Evolutionary conservation across 2,797 vertebrate genomes (phyloP).

Genomic region (Echiichthys vipera): DNA sequence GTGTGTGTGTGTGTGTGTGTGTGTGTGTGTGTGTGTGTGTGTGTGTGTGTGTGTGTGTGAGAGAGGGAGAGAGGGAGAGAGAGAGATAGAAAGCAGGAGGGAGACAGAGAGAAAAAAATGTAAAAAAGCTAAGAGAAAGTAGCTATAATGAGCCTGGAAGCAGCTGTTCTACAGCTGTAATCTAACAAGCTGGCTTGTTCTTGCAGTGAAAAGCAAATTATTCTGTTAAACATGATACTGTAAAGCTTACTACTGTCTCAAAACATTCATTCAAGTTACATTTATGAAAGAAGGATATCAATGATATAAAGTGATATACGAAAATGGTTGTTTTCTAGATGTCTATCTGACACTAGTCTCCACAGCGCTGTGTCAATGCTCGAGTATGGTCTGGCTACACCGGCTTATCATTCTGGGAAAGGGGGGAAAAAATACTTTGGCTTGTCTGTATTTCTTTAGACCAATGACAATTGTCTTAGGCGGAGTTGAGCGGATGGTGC

Average conservation of each 20-base stretch:
- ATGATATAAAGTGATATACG: not conserved
- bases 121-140: conserved; percentile 25
- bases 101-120: conserved; percentile 4
- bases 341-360: not conserved
- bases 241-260: conserved; percentile 35
- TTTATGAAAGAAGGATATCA: not conserved
- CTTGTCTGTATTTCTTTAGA: no score
- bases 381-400: no score
- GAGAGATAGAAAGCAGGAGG: conserved; percentile 18
- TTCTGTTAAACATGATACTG: conserved; percentile 39
- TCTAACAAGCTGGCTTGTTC: conserved; percentile 48
- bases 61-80: not conserved
- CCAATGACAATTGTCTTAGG: no score
- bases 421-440: no score
- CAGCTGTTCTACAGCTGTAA: conserved; percentile 73
- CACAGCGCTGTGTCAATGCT: no score
- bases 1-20: conserved; percentile 10
- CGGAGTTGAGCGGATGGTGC: no score
- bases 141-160: conserved; percentile 59
- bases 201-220: conserved; percentile 61
- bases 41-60: conserved; percentile 4
- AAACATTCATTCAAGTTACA: conserved; percentile 10
- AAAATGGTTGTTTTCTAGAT: not conserved
- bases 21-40: conserved; percentile 8
- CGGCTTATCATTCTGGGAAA: no score